These are phyloP conservation scores for Petrocephalus microphthalmus DNA, from an alignment of 2,113 vertebrate genomes.

Conservation along the genomic window DNA sequence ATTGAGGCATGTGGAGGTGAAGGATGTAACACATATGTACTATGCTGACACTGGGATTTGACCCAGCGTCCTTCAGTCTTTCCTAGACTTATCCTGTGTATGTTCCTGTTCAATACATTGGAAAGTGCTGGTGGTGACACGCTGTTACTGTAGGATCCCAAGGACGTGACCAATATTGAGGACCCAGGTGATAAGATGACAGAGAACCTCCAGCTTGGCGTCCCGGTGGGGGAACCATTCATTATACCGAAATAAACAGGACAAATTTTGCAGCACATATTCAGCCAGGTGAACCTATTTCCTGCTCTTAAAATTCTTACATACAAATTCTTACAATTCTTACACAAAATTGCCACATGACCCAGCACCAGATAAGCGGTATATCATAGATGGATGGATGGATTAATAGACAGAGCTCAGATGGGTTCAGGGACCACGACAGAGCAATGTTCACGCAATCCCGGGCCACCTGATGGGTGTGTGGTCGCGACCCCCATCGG, in stretches of 20 bases:
- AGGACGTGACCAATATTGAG: background rate
- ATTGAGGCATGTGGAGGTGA: background rate
- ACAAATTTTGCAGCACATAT: background rate
- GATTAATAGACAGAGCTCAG: background rate
- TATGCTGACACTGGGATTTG: background rate
- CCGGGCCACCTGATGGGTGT: background rate
- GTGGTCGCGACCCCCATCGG: background rate
- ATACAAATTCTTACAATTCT: no score
- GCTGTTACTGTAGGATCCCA: background rate
- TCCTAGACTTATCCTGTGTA: no score
- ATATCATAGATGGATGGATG: constrained; percentile 1
- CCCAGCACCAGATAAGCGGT: background rate
- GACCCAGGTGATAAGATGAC: background rate
- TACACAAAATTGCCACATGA: background rate
- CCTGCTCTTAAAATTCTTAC: background rate
- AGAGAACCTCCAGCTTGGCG: background rate
- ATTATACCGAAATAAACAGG: background rate
- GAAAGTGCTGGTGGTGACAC: background rate
- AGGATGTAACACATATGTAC: background rate
- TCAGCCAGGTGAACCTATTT: background rate
- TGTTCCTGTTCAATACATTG: no score
- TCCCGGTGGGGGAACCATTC: background rate
- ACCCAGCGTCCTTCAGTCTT: background rate
- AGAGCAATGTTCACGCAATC: background rate
- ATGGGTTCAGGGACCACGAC: background rate